Evolutionary conservation across 2,113 vertebrate genomes (phyloP), one percentile per base, ranked within the genome.

Genomic region (Ptychochromis oligacanthus): DNA sequence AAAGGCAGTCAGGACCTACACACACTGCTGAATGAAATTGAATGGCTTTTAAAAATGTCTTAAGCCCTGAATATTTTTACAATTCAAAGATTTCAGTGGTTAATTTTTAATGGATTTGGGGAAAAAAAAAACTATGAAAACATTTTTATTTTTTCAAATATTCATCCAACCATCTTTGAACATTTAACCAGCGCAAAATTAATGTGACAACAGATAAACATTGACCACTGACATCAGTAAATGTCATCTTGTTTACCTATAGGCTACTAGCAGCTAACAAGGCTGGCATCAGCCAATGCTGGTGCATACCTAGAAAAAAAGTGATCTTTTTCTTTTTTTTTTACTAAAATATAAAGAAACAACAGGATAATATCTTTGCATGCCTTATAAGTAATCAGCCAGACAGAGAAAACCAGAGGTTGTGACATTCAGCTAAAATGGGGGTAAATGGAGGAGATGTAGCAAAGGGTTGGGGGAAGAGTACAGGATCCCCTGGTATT

Each of bases 401-500:
- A 6, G 7, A 72, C 22, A 28, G 15, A 65, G n/a, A 61, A 46
- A 57, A 85, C 81, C n/a, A 43, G 55, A 59, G 58, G 17, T 72
- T 85, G 55, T 57, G 43, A 76, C 67, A 83, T 79, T 65, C 22
- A 62, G 17, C 26, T 17, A 55, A 84, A 85, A 12, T 5, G n/a
- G 26, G 58, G 86, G 58, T 83, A 80, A 77, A 83, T 10, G 60
- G 38, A 87, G 78, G 61, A 82, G 81, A 86, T 70, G 28, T 58
- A 82, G 75, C 46, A 24, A 24, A 81, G 77, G 62, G 81, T 88
- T 18, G 34, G 56, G 83, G 82, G 85, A 34, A 83, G 81, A 87
- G 57, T 18, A 49, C 52, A 84, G 82, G 87, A 85, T 91, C 88
- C 80, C 88, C 82, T 87, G 87, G 74, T 92, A 70, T 82, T 86